These are phyloP conservation scores for Mormyrus lacerda DNA, from an alignment of 2,113 vertebrate genomes.

Conservation along the genomic window DNA sequence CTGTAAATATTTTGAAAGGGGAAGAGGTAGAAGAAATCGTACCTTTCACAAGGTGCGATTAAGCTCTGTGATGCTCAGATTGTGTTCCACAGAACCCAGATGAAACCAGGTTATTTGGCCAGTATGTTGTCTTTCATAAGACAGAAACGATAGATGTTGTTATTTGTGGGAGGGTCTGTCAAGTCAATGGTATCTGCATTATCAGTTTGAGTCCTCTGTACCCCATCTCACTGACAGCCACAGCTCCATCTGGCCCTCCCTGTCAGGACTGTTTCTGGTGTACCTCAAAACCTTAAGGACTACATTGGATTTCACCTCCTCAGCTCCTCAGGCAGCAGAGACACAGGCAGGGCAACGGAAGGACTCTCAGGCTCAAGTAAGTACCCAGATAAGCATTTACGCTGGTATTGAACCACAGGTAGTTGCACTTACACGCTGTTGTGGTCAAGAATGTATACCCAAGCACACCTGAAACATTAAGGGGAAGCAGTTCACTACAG, in stretches of 20 bases:
- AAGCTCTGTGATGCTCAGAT: background rate
- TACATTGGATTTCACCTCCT: background rate
- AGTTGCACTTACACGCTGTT: background rate
- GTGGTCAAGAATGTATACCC: background rate
- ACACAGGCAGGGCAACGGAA: background rate
- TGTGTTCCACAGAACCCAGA: background rate
- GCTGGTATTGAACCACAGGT: background rate
- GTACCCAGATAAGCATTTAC: background rate
- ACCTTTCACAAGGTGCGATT: background rate
- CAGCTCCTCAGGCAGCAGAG: background rate
- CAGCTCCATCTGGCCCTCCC: background rate
- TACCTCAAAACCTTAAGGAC: background rate
- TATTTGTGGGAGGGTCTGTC: background rate
- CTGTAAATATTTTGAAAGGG: background rate
- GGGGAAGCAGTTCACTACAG: background rate
- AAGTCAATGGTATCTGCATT: background rate
- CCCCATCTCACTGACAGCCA: background rate
- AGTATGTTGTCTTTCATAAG: background rate
- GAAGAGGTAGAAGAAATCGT: background rate
- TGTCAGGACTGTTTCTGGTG: background rate
- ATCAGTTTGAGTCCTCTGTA: background rate
- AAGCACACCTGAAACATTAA: background rate
- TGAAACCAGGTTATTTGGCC: background rate
- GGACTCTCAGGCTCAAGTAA: background rate
- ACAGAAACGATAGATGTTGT: background rate